Percentiles rank a stretch among this genome's conserved stretches.
Conservation (phyloP, 2,113 vertebrate species). For the Trogon melanurus region DNA sequence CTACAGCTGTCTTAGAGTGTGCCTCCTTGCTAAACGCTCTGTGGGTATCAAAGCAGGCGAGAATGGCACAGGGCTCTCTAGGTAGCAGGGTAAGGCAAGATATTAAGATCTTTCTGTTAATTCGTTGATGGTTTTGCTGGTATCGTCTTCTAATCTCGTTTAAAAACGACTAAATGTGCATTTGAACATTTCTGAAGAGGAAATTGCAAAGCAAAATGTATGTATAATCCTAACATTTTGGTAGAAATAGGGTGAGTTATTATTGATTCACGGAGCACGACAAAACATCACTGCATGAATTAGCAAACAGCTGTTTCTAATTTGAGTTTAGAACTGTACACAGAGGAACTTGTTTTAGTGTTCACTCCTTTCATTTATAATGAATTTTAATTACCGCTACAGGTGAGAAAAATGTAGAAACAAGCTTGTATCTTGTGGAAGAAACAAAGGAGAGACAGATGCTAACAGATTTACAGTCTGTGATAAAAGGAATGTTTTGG, state of each 20-base stretch:
- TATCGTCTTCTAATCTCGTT: not conserved
- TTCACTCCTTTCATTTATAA: conserved; percentile 87
- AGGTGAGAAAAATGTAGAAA: conserved; percentile 90
- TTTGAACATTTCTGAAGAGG: conserved; percentile 11
- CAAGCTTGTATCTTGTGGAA: conserved; percentile 89
- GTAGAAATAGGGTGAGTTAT: conserved; percentile 79
- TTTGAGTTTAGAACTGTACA: conserved; percentile 88
- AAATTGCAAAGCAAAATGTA: conserved; percentile 50
- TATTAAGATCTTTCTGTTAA: not conserved
- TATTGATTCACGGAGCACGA: conserved; percentile 86
- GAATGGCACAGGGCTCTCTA: not conserved
- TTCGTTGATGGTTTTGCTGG: not conserved
- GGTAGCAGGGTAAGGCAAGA: not conserved
- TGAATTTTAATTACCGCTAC: conserved; percentile 90
- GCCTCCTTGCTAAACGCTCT: not conserved
- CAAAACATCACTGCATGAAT: conserved; percentile 88
- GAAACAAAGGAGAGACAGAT: conserved; percentile 85
- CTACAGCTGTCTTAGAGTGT: not conserved
- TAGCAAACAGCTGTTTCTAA: conserved; percentile 93
- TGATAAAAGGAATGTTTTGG: conserved; percentile 88
- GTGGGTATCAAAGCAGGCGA: not conserved
- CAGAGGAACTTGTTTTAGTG: conserved; percentile 90
- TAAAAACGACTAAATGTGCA: not conserved
- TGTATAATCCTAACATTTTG: conserved; percentile 73
- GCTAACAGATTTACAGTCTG: conserved; percentile 87